These are phyloP conservation scores for Drepana falcataria DNA, from an alignment of 2,888 invertebrate species.

Conservation along the genomic window DNA sequence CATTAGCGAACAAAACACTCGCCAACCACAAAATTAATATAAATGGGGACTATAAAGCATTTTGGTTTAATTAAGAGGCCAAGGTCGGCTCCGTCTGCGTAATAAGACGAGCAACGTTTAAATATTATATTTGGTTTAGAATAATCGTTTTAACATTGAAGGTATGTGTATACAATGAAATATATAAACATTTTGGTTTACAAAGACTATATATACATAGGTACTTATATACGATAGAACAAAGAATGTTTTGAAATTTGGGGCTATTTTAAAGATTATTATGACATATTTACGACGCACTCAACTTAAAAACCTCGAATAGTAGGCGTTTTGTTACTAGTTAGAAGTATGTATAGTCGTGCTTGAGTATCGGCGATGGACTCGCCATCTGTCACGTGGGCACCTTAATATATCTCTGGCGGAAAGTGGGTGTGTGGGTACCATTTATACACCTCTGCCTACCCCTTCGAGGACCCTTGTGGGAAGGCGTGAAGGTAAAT, in stretches of 20 bases:
- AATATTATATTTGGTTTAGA: background rate
- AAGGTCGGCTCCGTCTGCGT: slow-evolving; percentile 8
- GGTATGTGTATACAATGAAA: background rate
- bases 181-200: background rate
- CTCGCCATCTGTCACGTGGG: no score
- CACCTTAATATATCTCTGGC: no score
- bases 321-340: no score
- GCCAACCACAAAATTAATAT: slow-evolving; percentile 29
- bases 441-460: no score
- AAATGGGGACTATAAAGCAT: slow-evolving; percentile 21
- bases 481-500: no score
- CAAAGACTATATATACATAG: background rate
- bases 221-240: background rate
- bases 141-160: background rate
- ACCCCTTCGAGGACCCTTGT: no score
- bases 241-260: background rate
- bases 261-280: no score
- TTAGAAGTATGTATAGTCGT: no score
- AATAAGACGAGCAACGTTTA: background rate
- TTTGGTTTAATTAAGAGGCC: slow-evolving; percentile 22
- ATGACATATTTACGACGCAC: no score
- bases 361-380: no score
- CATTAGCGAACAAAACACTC: slow-evolving; percentile 23
- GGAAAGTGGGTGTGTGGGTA: no score
- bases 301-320: no score